Evolutionary conservation across 2,113 vertebrate genomes (phyloP), one percentile per base, ranked within the genome.

Genomic region (Martes martes): DNA sequence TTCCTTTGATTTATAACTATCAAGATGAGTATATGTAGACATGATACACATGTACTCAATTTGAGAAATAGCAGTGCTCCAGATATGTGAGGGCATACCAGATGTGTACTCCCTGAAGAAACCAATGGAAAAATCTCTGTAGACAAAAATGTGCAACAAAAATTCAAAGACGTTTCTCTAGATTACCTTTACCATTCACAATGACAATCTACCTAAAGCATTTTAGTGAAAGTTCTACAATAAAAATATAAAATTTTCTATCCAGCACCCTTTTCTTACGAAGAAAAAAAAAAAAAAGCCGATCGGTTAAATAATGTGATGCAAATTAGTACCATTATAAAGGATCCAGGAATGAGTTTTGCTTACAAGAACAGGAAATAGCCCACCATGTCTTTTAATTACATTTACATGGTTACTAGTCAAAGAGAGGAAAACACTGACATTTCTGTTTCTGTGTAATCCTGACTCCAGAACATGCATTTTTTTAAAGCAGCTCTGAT

Each of bases 1-100:
- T 95, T 94, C 39, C 24, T 83, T 90, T 94, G 91, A 97, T 96
- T 97, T 97, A 83, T 95, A 92, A 82, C 73, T 89, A 50, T 86
- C n/a, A 92, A 73, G 47, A 92, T 55, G 83, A 89, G 36, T 67
- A 83, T 65, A 92, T 59, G 52, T 82, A 59, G 89, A 96, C 59
- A 73, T 2, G 52, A 90, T 92, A 79, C 87, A 82, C 45, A 89
- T 92, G 83, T 76, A 84, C 91, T 92, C 42, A 96, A 57, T 90
- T 92, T 95, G 52, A 97, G 79, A 92, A 96, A 71, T 36, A 96
- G 33, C 84, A 96, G 61, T 31, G 42, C 83, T 96, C 33, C 50
- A 94, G 79, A 86, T 71, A 39, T 0, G 26, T 15, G 14, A 74
- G 47, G 50, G 31, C 39, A 45, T 61, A 92, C 57, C 13, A 85